Conservation (phyloP, 2,888 invertebrate genomes). For the Hoplodrina blanda region DNA sequence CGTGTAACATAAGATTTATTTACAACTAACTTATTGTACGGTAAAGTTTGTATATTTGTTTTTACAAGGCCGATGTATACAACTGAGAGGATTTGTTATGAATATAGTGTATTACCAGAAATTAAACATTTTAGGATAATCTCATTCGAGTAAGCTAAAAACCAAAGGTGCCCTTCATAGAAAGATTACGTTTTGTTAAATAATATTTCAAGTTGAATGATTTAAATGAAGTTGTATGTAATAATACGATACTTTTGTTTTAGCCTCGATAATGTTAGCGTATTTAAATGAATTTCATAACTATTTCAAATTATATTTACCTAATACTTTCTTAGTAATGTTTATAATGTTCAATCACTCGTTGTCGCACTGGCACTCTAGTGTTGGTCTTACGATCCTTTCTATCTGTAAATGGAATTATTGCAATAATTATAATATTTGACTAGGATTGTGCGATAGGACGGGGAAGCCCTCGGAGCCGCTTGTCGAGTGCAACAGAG, state of each 20-base stretch:
- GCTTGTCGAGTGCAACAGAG: conserved; percentile 72
- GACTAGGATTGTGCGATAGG: conserved; percentile 69
- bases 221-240: conserved; percentile 89
- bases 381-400: conserved; percentile 88
- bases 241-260: conserved; percentile 89
- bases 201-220: conserved; percentile 90
- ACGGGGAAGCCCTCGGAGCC: conserved; percentile 71
- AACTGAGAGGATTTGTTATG: conserved; percentile 87
- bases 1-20: conserved; percentile 89
- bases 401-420: conserved; percentile 81
- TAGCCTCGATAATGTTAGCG: conserved; percentile 88
- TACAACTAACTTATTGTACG: conserved; percentile 88
- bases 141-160: conserved; percentile 93
- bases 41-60: conserved; percentile 84
- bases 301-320: conserved; percentile 91
- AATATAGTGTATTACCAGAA: conserved; percentile 87
- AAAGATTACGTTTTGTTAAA: conserved; percentile 90
- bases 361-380: conserved; percentile 90
- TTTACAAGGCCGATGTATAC: conserved; percentile 87
- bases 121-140: conserved; percentile 90
- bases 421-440: conserved; percentile 79
- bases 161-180: conserved; percentile 96
- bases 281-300: conserved; percentile 88
- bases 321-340: conserved; percentile 88
- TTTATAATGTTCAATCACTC: conserved; percentile 89